Evolutionary conservation across 2,888 invertebrate genomes (phyloP), one percentile per base, ranked within the genome.

Genomic region (Lamproptera curius): DNA sequence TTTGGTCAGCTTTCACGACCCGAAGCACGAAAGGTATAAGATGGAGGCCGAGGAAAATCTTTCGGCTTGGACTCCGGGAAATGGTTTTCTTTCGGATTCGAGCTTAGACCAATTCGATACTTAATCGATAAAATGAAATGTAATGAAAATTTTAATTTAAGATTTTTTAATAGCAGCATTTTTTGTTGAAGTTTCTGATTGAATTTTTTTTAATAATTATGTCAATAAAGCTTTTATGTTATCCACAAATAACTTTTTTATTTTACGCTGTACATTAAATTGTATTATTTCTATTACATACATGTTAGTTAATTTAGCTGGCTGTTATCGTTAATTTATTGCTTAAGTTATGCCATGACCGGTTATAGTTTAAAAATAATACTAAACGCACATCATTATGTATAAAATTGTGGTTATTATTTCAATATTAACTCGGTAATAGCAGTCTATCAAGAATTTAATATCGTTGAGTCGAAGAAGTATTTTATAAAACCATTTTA

Each of bases 1-100:
- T 50, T 76, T 87, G 0, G 84, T 82, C 10, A 70, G 63, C 8
- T 87, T 87, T 62, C 72, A 75, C 48, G 85, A 86, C 26, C 87
- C 86, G 0, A 87, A 85, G 47, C 85, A 85, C 37, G 76, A 86
- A 58, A 68, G 65, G 9, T 75, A 79, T 9, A 62, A 61, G 56
- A 65, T 1, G 0, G 56, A 56, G 6, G 16, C 16, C 2, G 58
- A 61, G 40, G 17, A 38, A 0, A 57, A 57, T 0, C 52, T 46
- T 17, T 34, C 42, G 26, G 16, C 23, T 6, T 48, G 48, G 48
- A 48, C 48, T 11, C 48, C 48, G 2, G 34, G 34, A 5, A 34
- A 39, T 9, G 39, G 35, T 1, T 42, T 26, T 28, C 15, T 38
- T 4, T 34, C 26, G n/a, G 15, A 26, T 16, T 43, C 48, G 5